Percentiles rank a stretch among this genome's conserved stretches.
Evolutionary conservation across 2,888 invertebrate species (phyloP).

Genomic region (Patella caerulea): DNA sequence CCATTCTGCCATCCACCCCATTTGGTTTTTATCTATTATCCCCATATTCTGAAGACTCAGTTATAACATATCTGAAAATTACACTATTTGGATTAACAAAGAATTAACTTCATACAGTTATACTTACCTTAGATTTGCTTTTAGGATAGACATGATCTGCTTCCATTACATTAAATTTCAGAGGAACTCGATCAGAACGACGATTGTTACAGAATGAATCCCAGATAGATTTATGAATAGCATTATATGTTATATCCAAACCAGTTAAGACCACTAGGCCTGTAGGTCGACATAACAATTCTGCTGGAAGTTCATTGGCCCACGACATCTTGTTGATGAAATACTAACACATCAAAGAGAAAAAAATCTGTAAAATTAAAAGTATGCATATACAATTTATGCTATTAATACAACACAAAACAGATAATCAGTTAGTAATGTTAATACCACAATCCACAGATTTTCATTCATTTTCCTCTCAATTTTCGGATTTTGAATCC

Average conservation of each 20-base stretch:
- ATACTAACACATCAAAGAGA: not conserved
- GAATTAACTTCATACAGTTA: no score
- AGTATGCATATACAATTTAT: not conserved
- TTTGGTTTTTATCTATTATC: no score
- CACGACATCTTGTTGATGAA: conserved; percentile 63
- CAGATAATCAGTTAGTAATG: not conserved
- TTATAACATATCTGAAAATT: no score
- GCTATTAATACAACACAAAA: not conserved
- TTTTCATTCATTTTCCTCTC: no score
- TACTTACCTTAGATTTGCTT: conserved; percentile 70
- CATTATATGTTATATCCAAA: conserved; percentile 86
- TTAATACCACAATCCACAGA: no score
- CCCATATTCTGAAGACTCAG: no score
- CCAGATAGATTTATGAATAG: conserved; percentile 92
- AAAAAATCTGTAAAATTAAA: not conserved
- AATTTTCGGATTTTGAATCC: no score
- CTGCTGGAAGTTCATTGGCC: conserved; percentile 80
- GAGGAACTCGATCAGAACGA: conserved; percentile 84
- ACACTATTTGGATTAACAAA: no score
- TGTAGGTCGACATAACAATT: conserved; percentile 86
- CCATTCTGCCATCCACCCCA: no score
- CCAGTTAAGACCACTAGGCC: conserved; percentile 91
- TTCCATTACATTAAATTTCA: conserved; percentile 86
- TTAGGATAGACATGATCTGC: conserved; percentile 88
- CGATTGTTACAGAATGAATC: conserved; percentile 90